These are phyloP conservation scores for Capra hircus DNA, from an alignment of 2,113 vertebrate species.

Conservation along the genomic window DNA sequence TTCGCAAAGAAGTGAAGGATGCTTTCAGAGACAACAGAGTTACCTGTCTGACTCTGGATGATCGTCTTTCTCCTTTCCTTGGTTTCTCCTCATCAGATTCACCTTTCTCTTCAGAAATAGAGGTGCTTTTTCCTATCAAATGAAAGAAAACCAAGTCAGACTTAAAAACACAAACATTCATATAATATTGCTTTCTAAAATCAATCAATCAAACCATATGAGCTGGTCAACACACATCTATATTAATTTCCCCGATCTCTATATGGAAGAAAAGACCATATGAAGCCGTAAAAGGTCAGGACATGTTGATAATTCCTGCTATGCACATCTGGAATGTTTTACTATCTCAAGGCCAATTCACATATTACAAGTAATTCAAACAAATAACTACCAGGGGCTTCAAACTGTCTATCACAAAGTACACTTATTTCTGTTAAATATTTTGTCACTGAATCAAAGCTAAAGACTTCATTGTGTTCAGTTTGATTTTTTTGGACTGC, in stretches of 20 bases:
- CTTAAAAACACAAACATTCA: neutral
- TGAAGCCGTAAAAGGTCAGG: neutral
- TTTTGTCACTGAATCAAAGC: slow-evolving; percentile 15
- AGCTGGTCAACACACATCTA: neutral
- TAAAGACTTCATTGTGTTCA: neutral
- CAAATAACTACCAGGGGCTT: neutral
- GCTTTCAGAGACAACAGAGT: neutral
- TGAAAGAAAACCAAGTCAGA: slow-evolving; percentile 38
- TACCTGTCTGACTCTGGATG: slow-evolving; percentile 78
- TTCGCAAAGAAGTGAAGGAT: neutral
- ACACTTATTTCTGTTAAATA: neutral
- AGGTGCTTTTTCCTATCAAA: slow-evolving; percentile 71
- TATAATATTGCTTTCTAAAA: slow-evolving; percentile 27
- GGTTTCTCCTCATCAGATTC: slow-evolving; percentile 79
- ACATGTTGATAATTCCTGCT: neutral
- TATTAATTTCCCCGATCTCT: neutral
- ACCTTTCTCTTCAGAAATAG: slow-evolving; percentile 73
- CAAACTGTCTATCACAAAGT: neutral
- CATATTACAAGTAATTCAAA: slow-evolving; percentile 15
- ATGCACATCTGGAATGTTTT: neutral
- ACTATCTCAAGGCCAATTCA: neutral
- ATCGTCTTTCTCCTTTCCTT: slow-evolving; percentile 73
- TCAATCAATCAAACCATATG: neutral
- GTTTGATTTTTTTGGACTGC: neutral
- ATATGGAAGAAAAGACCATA: neutral